These are phyloP conservation scores for Austrofundulus limnaeus DNA, from an alignment of 2,113 vertebrate species.

Conservation along the genomic window DNA sequence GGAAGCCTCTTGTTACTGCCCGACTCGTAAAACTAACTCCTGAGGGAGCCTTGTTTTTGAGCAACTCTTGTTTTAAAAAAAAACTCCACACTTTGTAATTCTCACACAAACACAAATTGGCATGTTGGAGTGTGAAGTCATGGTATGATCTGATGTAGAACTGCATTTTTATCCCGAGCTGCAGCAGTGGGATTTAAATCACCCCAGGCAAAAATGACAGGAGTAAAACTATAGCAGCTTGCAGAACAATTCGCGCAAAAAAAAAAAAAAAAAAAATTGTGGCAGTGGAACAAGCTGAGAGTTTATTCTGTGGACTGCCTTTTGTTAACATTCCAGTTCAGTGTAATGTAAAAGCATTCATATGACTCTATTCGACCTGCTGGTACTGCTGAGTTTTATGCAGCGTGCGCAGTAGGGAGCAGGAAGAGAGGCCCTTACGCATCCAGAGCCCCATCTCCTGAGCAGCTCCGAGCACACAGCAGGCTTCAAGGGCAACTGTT, in stretches of 20 bases:
- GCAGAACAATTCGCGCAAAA: constrained; percentile 14
- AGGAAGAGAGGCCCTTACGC: constrained; percentile 72
- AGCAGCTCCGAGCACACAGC: constrained; percentile 70
- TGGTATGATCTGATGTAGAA: constrained; percentile 43
- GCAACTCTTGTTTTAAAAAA: constrained; percentile 54
- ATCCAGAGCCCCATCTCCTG: constrained; percentile 62
- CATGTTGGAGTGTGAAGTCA: constrained; percentile 56
- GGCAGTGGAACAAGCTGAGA: constrained; percentile 5
- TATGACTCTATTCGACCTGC: constrained; percentile 54
- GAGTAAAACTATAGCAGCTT: constrained; percentile 34
- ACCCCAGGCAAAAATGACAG: constrained; percentile 30
- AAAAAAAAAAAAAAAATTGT: too few species aligned
- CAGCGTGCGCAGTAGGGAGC: constrained; percentile 63
- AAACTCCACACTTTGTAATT: constrained; percentile 25
- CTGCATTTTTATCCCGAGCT: constrained; percentile 32
- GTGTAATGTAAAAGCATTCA: constrained; percentile 66
- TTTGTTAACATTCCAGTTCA: constrained; percentile 68
- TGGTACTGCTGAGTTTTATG: constrained; percentile 64
- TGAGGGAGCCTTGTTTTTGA: constrained; percentile 50
- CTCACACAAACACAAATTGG: constrained; percentile 33
- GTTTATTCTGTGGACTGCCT: constrained; percentile 32
- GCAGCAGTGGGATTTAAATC: constrained; percentile 39
- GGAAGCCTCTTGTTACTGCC: constrained; percentile 36
- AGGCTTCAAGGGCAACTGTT: constrained; percentile 73
- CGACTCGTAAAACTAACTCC: constrained; percentile 56